Base-by-base conservation (phyloP, 1,140 invertebrate genomes). In the Galleria mellonella region DNA sequence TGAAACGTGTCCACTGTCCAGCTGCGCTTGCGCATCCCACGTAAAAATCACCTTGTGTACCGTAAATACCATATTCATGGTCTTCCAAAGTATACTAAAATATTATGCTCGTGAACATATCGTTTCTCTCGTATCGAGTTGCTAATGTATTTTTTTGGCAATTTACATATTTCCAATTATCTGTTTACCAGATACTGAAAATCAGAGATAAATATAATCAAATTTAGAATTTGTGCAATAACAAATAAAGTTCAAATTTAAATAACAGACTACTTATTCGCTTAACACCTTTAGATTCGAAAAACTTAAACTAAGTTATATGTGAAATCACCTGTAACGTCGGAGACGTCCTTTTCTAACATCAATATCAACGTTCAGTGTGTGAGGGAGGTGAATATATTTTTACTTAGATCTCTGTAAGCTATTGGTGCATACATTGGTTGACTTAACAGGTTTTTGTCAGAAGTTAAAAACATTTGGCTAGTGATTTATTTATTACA, bases 371-470 rank as follows among this genome's bases (percentile, higher is more conserved):
- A 43, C 9, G 17, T 37, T 10, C 15, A n/a, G 46, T 32, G 54
- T 43, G 32, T 27, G 55, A 79, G 51, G 57, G 68, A 75, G 75
- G 63, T 5, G 35, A 42, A 1, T 63, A 62, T 70, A 62, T 50
- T 61, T 66, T 47, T 56, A 41, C 12, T 9, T 33, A n/a, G 11
- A 49, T 47, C n/a, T 27, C 46, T 23, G 23, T 43, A 53, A 54
- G 50, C 52, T 58, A 46, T 71, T 66, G 51, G 46, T 64, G 63
- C 67, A 65, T 69, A 73, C 65, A 65, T 66, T 69, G 62, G 68
- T 72, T 75, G 74, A 82, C 57, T 79, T 65, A 77, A 84, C 79
- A 78, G 75, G 77, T 83, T 83, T 78, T n/a, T 61, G 30, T 38
- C 60, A 68, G 70, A 23, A 40, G 51, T 57, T 39, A 37, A 27